Evolutionary conservation across 2,888 invertebrate species (phyloP).

Genomic region (Petrolisthes cinctipes): DNA sequence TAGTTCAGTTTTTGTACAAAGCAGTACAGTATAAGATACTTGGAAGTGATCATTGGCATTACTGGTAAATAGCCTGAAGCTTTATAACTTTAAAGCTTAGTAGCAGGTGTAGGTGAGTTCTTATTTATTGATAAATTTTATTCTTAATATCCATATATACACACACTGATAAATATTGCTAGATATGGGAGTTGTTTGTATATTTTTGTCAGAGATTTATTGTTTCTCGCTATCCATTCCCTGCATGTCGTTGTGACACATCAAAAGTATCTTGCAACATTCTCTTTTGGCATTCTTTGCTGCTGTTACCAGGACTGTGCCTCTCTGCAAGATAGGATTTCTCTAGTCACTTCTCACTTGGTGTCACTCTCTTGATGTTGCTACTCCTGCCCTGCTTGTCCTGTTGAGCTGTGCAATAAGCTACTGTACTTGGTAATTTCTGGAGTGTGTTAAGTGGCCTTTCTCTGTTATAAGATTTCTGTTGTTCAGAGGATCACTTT

Average conservation of each 20-base stretch:
- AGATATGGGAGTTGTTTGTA: conserved; percentile 15
- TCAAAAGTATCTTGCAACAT: background rate
- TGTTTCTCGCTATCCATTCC: background rate
- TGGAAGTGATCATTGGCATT: no score
- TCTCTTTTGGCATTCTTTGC: background rate
- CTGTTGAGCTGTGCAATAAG: conserved; percentile 11
- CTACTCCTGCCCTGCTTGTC: background rate
- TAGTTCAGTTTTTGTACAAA: no score
- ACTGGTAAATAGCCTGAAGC: no score
- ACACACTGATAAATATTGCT: background rate
- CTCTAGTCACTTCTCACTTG: background rate
- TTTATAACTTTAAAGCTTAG: background rate
- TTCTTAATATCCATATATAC: background rate
- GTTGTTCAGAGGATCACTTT: background rate
- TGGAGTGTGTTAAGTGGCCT: background rate
- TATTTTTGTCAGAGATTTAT: conserved; percentile 8
- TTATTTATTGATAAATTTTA: background rate
- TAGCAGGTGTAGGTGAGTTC: conserved; percentile 9
- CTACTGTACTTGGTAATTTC: conserved; percentile 12
- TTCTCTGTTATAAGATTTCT: background rate
- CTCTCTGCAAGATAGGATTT: background rate
- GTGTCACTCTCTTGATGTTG: background rate
- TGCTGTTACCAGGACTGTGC: background rate
- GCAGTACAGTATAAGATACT: no score
- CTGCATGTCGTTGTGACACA: background rate